Base-by-base conservation (phyloP, 2,113 vertebrate genomes). In the Carassius gibelio region DNA sequence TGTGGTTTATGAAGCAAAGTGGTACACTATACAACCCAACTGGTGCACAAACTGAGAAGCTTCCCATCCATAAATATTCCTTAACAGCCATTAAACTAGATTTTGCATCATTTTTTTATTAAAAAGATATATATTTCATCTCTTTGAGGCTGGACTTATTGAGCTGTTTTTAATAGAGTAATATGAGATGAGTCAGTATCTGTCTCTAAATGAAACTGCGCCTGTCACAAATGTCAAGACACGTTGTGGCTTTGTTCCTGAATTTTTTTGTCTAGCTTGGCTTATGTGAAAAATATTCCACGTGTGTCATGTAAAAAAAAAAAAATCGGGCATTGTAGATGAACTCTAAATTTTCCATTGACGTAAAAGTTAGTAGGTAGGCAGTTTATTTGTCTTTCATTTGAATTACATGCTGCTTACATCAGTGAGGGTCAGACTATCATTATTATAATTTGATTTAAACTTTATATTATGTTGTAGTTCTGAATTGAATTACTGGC, bases 391-490 rank as follows among this genome's bases (percentile, higher is more conserved):
- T 38, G 68, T 11, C 36, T 42, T 61, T 71, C 19, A 42, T 21
- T 71, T 42, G 19, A 42, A 71, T 72, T 6, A n/a, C 21, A 42
- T 71, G n/a, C 5, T 3, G 14, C 45, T 76, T 76, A 34, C 50
- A 34, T 55, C 50, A 34, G n/a, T 55, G 13, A 55, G 75, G 69
- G 48, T 76, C 75, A 76, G 50, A 55, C 75, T 34, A 19, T 76
- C 26, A 76, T 76, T 76, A 55, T 30, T 55, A 34, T 55, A 55
- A 75, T 75, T 30, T 52, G 74, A 75, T 52, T 75, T 75, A 17
- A 75, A 55, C 68, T 17, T 71, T 71, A 34, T 71, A 38, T 71
- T 38, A 76, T 19, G 45, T 55, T 50, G 23, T 23, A 15, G 45
- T 45, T 10, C 45, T 45, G 9, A 45, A 45, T 10, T 45, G 9